A percentile compares a stretch with the other conserved stretches of the same genome.
These are phyloP conservation scores for Otolemur crassicaudatus DNA, from an alignment of 2,797 vertebrate genomes.

Conservation along the genomic window DNA sequence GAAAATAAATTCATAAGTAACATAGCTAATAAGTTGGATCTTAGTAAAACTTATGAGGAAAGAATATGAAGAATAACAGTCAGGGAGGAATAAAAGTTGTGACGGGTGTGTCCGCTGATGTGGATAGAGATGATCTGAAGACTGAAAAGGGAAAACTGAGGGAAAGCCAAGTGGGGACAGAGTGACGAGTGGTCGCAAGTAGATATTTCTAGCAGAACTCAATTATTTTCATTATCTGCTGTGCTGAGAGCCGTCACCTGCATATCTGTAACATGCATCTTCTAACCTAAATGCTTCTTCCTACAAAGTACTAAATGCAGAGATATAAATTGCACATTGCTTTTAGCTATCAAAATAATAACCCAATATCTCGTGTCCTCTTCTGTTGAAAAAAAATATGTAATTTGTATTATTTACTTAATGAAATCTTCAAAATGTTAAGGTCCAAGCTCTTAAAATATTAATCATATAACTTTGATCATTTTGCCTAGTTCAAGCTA, in stretches of 20 bases:
- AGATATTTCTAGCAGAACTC: neutral
- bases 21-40: neutral
- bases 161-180: neutral
- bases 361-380: neutral
- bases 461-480: neutral
- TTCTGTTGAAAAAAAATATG: neutral
- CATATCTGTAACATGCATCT: neutral
- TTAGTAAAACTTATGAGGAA: neutral
- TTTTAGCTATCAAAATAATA: slow-evolving; percentile 41
- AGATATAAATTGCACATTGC: neutral
- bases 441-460: slow-evolving; percentile 10
- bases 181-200: neutral
- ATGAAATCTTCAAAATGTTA: neutral
- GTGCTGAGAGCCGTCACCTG: neutral
- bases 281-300: neutral
- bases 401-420: slow-evolving; percentile 50
- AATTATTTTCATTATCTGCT: neutral
- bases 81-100: neutral
- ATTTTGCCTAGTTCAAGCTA: neutral
- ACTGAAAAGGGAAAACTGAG: neutral
- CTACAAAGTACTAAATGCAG: neutral
- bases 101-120: rapidly evolving
- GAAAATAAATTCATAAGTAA: neutral
- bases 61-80: neutral
- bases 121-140: neutral